Conservation (phyloP, 2,797 vertebrate species). For the Acanthornis magna region DNA sequence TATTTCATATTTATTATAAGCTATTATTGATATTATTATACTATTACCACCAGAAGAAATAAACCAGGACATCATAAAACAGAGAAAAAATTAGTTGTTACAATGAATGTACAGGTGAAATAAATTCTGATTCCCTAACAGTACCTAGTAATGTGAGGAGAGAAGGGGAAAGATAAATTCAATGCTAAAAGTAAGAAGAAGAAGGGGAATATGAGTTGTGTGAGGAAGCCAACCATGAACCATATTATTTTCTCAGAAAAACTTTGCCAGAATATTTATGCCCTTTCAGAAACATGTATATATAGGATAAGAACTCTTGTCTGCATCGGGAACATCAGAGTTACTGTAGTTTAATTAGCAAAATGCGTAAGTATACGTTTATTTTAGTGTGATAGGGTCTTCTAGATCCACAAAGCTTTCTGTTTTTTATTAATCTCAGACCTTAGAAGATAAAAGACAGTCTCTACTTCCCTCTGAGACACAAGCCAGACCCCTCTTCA, state of each 20-base stretch:
- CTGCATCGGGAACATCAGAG: not conserved
- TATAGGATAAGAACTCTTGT: not conserved
- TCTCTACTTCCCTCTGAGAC: not conserved
- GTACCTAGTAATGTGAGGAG: not conserved
- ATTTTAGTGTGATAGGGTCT: not conserved
- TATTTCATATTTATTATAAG: not conserved
- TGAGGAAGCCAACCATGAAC: not conserved
- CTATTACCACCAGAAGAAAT: not conserved
- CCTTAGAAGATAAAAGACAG: not conserved
- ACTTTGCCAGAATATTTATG: not conserved
- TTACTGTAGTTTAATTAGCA: not conserved
- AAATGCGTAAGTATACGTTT: not conserved
- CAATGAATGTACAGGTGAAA: not conserved
- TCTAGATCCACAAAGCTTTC: not conserved
- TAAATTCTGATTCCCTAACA: not conserved
- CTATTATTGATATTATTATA: not conserved
- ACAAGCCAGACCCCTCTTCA: not conserved
- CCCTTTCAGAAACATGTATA: not conserved
- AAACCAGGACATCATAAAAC: not conserved
- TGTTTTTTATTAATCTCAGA: not conserved
- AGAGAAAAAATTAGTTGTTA: not conserved
- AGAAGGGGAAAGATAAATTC: not conserved
- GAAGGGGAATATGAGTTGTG: not conserved
- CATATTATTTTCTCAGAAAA: not conserved
- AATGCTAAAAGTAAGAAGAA: not conserved